Base-by-base conservation (phyloP, 1,140 invertebrate species). In the Brevipalpus yothersi region DNA sequence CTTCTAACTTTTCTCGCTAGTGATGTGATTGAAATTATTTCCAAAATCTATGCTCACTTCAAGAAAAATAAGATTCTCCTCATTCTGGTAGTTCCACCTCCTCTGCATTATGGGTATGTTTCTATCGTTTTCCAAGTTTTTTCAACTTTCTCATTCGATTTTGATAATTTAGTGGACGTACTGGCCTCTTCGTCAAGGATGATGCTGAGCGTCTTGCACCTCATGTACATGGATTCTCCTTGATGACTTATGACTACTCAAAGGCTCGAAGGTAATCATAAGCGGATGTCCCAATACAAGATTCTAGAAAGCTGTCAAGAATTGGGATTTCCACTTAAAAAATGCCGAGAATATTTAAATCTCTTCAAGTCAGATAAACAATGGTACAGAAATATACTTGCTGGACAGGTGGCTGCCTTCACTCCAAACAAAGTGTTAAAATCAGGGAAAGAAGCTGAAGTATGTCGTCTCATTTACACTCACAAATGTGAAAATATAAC, bases 191-290 rank as follows among this genome's bases (percentile, higher is more conserved):
- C 73, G 75, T 75, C 31, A 75, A 79, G 61, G 72, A 82, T 60
- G 78, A 89, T 64, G 87, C 90, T 72, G 79, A 84, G 65, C 75
- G 76, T 49, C 74, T 94, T 13, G 79, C 80, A 64, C 76, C 81
- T 40, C 73, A 82, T 70, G 76, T 94, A 3, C 81, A 82, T 67
- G 82, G 79, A 57, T 90, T 94, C 69, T 91, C 86, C 47, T 74
- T 95, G 1, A 92, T 93, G 88, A 93, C 88, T 1, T 95, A 95
- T 71, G 91, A 95, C 70, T 94, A 80, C 71, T 91, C 88, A 31
- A 84, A 72, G 72, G 73, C 82, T 13, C 79, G 84, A 68, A 78
- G 85, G 84, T 73, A 66, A 66, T 57, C 4, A 42, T 41, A 39
- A 42, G 17, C 31, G 5, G 31, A 31, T 31, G 31, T 31, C 31